Evolutionary conservation across 2,113 vertebrate genomes (phyloP), one percentile per base, ranked within the genome.

Genomic region (Perca flavescens): DNA sequence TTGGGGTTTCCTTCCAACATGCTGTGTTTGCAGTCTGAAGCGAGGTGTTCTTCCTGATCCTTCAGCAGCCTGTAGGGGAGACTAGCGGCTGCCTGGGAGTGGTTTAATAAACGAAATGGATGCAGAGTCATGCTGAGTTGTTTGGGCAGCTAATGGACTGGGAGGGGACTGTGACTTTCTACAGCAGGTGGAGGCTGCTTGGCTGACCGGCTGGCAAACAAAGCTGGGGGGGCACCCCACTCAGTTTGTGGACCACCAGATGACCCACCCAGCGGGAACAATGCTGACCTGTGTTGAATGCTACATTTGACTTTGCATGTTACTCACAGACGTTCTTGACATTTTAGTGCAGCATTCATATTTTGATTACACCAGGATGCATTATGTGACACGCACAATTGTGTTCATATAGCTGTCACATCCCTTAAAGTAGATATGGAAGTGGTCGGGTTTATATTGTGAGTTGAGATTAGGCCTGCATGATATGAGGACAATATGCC

Each of bases 21-120:
- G 57, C 78, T 47, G 64, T 21, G 52, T 71, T 80, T 40, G 69
- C 62, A 36, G 9, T 14, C 25, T 69, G n/a, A 31, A 54, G 7
- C 34, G 16, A 63, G 17, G 3, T 8, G 1, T 17, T 62, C 70
- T 71, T 85, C 85, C 87, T 84, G 83, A 82, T 80, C 77, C 43
- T 17, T 74, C 80, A 64, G 1, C 63, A 7, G 66, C 10, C 64
- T 10, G 43, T 16, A 28, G 1, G 22, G 46, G 9, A 49, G 46
- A 15, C 5, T 4, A 16, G 6, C 0, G 7, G 43, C 3, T 11
- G n/a, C 21, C 34, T 43, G 77, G 75, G 74, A 67, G 79, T 34
- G 68, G 80, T 78, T 63, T 77, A 47, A 88, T 89, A 40, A 79
- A 80, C 70, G 79, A 81, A 86, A 84, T 86, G 75, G 75, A 56